Evolutionary conservation across 2,888 invertebrate genomes (phyloP).

Genomic region (Exephanes ischioxanthus): DNA sequence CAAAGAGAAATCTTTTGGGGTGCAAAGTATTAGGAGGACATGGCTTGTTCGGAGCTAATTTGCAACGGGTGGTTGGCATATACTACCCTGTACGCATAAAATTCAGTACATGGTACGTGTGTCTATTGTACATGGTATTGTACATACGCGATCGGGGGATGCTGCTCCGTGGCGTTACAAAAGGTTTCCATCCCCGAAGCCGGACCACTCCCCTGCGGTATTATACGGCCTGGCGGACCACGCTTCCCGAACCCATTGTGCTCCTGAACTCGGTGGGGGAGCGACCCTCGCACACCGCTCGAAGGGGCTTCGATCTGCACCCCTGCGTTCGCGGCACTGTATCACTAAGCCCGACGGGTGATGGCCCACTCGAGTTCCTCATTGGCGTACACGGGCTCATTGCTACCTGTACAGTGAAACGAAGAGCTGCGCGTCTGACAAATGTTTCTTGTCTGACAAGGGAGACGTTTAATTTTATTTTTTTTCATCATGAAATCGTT

Average conservation of each 20-base stretch:
- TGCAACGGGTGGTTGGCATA: slow-evolving; percentile 63
- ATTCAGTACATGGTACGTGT: background rate
- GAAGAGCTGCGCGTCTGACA: too few species aligned
- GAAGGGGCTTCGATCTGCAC: background rate
- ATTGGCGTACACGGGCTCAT: too few species aligned
- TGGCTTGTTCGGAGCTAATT: slow-evolving; percentile 65
- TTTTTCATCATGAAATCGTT: too few species aligned
- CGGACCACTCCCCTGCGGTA: slow-evolving; percentile 42
- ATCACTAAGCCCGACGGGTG: background rate
- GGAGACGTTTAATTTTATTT: too few species aligned
- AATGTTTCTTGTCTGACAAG: too few species aligned
- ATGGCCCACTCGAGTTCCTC: too few species aligned
- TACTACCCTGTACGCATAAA: slow-evolving; percentile 6
- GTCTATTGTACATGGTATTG: slow-evolving; percentile 34
- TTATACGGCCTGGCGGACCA: slow-evolving; percentile 20
- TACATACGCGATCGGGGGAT: slow-evolving; percentile 68
- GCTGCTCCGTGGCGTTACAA: slow-evolving; percentile 61
- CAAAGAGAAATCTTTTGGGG: slow-evolving; percentile 77
- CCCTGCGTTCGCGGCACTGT: background rate
- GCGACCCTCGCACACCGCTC: background rate
- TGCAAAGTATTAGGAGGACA: slow-evolving; percentile 77
- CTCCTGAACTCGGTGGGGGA: background rate
- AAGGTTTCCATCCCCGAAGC: slow-evolving; percentile 66
- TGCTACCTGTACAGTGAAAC: too few species aligned
- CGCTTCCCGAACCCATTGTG: slow-evolving; percentile 46